Conservation (phyloP, 1,140 invertebrate species). For the Achatina immaculata region DNA sequence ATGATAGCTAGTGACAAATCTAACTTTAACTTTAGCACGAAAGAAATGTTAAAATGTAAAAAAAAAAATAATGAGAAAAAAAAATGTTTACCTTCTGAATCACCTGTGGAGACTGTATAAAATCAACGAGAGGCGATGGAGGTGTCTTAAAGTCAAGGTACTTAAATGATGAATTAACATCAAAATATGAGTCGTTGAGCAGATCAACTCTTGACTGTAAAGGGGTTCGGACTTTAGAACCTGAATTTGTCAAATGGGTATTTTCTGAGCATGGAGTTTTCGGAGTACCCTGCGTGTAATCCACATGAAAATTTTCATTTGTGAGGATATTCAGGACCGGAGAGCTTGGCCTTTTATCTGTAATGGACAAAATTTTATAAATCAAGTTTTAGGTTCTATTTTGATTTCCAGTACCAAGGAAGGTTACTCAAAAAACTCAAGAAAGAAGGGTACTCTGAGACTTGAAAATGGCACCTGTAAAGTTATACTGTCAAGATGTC, state of each 20-base stretch:
- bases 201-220: neutral
- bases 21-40: no score
- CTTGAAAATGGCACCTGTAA: no score
- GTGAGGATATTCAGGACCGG: neutral
- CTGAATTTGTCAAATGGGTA: neutral
- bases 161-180: slow-evolving; percentile 2
- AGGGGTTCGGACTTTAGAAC: neutral
- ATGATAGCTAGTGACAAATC: no score
- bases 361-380: no score
- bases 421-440: no score
- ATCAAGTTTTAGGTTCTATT: no score
- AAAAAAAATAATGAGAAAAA: neutral
- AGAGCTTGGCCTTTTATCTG: neutral
- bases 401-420: no score
- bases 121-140: slow-evolving; percentile 13
- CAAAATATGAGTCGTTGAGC: neutral
- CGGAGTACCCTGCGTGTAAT: neutral
- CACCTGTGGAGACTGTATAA: slow-evolving; percentile 1
- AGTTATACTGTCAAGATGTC: no score
- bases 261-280: neutral
- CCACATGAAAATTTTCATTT: neutral
- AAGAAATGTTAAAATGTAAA: no score
- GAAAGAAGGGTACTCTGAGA: no score
- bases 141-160: slow-evolving; percentile 5
- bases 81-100: slow-evolving; percentile 20